Percentiles rank a stretch among this genome's conserved stretches.
phyloP scores from a whole-genome alignment of 2,797 vertebrate species.

The Odontamblyopus lacepedii region DNA sequence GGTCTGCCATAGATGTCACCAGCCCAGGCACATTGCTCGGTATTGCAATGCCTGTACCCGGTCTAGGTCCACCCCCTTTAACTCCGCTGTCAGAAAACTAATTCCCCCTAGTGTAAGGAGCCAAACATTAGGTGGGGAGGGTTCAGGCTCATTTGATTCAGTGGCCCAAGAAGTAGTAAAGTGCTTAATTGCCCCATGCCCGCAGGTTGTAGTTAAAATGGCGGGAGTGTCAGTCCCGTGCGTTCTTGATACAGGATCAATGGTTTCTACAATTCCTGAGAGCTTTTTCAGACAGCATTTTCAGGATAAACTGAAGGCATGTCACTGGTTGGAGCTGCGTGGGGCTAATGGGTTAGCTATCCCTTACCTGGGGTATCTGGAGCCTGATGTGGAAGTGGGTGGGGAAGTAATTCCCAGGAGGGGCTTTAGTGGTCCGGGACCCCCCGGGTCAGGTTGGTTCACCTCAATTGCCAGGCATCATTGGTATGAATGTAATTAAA shows the following conservation, averaged over 20 bases:
- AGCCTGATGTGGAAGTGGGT: neutral
- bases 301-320: neutral
- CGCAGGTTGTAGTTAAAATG: too few species aligned
- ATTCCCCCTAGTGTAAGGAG: too few species aligned
- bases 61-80: too few species aligned
- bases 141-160: too few species aligned
- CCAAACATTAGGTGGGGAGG: too few species aligned
- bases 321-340: neutral
- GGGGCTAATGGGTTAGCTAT: neutral
- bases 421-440: neutral
- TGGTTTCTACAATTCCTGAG: neutral
- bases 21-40: too few species aligned
- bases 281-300: neutral
- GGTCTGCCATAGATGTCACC: too few species aligned
- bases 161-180: too few species aligned
- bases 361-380: neutral
- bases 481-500: conserved; percentile 1
- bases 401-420: neutral
- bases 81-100: too few species aligned
- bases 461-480: neutral
- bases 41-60: too few species aligned
- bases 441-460: neutral
- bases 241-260: neutral
- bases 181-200: too few species aligned
- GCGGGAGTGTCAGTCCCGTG: too few species aligned